Base-by-base conservation (phyloP, 2,113 vertebrate genomes). In the Mustelus asterias region DNA sequence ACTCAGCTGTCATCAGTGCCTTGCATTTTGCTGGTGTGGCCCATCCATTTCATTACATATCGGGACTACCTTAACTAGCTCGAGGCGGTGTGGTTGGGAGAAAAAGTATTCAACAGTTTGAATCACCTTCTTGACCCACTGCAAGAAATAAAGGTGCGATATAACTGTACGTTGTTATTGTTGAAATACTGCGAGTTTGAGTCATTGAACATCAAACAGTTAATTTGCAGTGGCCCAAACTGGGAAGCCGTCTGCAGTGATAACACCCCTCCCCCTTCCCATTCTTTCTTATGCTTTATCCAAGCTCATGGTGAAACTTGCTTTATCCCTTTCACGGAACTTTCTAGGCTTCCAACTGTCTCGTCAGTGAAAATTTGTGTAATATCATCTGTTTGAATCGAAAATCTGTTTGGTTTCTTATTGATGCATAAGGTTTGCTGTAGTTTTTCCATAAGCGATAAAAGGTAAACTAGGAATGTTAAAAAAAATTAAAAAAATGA, bases 211-310 rank as follows among this genome's bases (percentile, higher is more conserved):
- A 76, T 72, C 41, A 76, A 95, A 72, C 26, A 48, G 94, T 95
- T 95, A 95, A 95, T 72, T 72, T 95, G 94, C 41, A 72, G 94
- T 95, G 69, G 69, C 94, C 94, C 94, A 95, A 95, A 95, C 94
- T 72, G 94, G 67, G 94, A 95, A 95, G 69, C 94, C 37, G 94
- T 72, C 94, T 29, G 94, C 69, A 95, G 11, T 54, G 94, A 95
- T 95, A 95, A 70, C 69, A 72, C 94, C 67, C 94, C 94, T 95
- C 94, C 94, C 94, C 94, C 67, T 29, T 72, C 24, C 67, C 94
- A 95, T 65, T 72, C 54, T 69, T 94, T 70, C 37, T 95, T 72
- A 26, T 54, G 67, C 69, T 95, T 70, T 95, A 70, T 24, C 63
- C 41, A 54, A 95, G 69, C n/a, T 95, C 41, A 29, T 24, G 70